Base-by-base conservation (phyloP, 2,797 vertebrate species). In the Lacerta viridis region DNA sequence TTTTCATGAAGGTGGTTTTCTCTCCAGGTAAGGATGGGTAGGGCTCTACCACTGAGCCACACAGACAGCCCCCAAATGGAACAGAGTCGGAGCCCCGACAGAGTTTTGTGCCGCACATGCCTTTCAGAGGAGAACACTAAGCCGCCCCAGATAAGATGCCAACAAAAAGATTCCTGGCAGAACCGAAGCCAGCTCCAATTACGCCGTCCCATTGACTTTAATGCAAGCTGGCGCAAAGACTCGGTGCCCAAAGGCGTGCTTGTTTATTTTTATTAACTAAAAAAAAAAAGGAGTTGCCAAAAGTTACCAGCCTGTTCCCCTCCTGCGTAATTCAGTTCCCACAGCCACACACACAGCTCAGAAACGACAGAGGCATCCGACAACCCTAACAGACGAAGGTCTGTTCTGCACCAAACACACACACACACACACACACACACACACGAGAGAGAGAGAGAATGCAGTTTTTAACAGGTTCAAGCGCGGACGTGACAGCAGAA, bases 191-290 rank as follows among this genome's bases (percentile, higher is more conserved):
- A 89, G 83, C 25, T 81, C 68, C 69, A 89, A 81, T 85, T 85
- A 85, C 71, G 27, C 78, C 88, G 55, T 89, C 87, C 80, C 83
- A 87, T 59, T 81, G 90, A 93, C 86, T 94, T 92, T 87, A 91
- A 8, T 83, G 81, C 87, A 87, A 90, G 46, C 20, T 92, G 81
- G 88, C 92, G 7, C 89, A 92, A 61, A 92, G 71, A 68, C 43
- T 88, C 29, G 27, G 75, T 0, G 1, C 43, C 85, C 87, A 87
- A 87, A 95, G 92, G 86, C 90, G 85, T n/a, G 86, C 88, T 81
- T 81, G 86, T 90, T 85, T 93, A 93, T 92, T 95, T 95, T 92
- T 92, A 93, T 79, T 89, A 84, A 89, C 78, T n/a, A 55, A 79
- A 80, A 64, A 33, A 33, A 33, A 33, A 76, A 64, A 76, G 50